Base-by-base conservation (phyloP, 2,888 invertebrate genomes). In the Monopis laevigella region DNA sequence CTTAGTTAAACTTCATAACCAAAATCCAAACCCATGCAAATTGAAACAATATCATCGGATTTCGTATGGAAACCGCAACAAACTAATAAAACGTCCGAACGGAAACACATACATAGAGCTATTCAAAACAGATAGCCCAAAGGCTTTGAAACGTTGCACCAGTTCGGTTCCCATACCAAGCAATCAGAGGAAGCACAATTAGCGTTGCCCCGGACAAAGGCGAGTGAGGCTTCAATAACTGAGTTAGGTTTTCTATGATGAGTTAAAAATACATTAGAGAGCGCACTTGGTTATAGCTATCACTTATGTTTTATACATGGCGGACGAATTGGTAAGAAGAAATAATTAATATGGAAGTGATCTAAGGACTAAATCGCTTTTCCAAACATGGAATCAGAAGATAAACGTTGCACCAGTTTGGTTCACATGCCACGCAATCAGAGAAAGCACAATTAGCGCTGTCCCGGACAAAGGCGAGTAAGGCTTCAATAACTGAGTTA, bases 171-270 rank as follows among this genome's bases (percentile, higher is more conserved):
- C 17, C 32, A 7, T 14, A 17, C 32, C 32, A 17, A 32, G 32
- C 32, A 32, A 32, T 32, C 32, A 32, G 32, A 32, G 32, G 4
- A 8, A 17, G 17, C 8, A 17, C 32, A 32, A 32, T 32, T 32
- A 32, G 32, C 32, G n/a, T 13, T 32, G 32, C 32, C n/a, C 17
- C 32, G 32, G 32, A 32, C 32, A 32, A 32, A 32, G 32, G 32
- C 14, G 32, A 4, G 29, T 17, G n/a, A 16, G 17, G 32, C n/a
- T 10, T 32, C 32, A 32, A 32, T 32, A 32, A 32, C 32, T 32
- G 10, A 17, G 16, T 32, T 32, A 32, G 30, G 10, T 17, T 16
- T 32, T 32, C 32, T 7, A 32, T n/a, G 17, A 32, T n/a, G n/a
- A n/a, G n/a, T n/a, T n/a, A n/a, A n/a, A n/a, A n/a, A n/a, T n/a